phyloP scores from a whole-genome alignment of 2,888 invertebrate species.

The Baronia brevicornis region DNA sequence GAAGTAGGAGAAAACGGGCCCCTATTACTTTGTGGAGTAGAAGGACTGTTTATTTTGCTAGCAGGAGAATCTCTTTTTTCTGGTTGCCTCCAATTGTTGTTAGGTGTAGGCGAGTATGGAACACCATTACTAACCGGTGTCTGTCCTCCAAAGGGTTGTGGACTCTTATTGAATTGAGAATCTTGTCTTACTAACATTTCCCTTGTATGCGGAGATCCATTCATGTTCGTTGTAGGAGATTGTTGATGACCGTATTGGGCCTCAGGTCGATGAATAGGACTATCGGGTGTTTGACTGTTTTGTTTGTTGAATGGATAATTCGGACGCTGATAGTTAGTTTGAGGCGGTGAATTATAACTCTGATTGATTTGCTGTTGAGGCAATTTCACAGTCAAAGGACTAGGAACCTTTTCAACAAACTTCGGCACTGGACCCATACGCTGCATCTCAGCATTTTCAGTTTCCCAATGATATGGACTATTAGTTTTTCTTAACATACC shows the following conservation, averaged over 20 bases:
- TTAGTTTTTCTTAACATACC: constrained; percentile 81
- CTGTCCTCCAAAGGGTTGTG: constrained; percentile 58
- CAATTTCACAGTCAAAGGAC: constrained; percentile 65
- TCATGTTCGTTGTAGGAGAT: constrained; percentile 44
- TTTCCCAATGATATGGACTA: constrained; percentile 79
- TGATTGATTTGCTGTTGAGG: constrained; percentile 62
- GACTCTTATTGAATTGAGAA: constrained; percentile 70
- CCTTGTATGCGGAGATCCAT: constrained; percentile 52
- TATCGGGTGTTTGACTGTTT: constrained; percentile 49
- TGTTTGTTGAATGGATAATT: constrained; percentile 41
- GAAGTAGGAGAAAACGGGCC: constrained; percentile 43
- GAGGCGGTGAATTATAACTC: constrained; percentile 45
- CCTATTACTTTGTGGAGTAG: constrained; percentile 37
- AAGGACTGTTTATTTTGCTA: constrained; percentile 37
- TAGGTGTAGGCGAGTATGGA: constrained; percentile 58
- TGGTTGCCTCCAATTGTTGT: constrained; percentile 66
- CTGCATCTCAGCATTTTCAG: constrained; percentile 74
- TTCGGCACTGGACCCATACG: constrained; percentile 65
- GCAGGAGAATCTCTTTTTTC: constrained; percentile 62
- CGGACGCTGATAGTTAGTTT: constrained; percentile 40
- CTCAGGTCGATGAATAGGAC: constrained; percentile 67
- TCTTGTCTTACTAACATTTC: constrained; percentile 64
- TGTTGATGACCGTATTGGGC: constrained; percentile 62
- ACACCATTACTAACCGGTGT: constrained; percentile 47
- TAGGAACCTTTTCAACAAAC: constrained; percentile 63